phyloP scores from a whole-genome alignment of 2,113 vertebrate genomes.

The Smithornis capensis region DNA sequence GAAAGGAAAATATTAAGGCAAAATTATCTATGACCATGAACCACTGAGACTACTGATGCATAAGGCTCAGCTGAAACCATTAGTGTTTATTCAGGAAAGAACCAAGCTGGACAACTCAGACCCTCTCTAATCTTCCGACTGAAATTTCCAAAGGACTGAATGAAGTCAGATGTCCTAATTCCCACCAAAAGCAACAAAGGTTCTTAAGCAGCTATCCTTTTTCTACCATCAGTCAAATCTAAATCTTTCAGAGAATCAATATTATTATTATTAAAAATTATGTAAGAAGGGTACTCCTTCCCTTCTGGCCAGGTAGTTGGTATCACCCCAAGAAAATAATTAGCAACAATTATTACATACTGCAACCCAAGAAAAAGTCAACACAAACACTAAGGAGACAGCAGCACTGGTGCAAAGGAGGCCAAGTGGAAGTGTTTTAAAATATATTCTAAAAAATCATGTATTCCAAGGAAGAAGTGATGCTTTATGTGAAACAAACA shows the following conservation, averaged over 20 bases:
- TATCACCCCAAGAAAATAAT: background rate
- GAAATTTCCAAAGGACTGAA: background rate
- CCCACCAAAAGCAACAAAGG: fast-evolving
- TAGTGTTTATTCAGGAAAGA: background rate
- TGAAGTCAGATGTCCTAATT: background rate
- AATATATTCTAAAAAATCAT: background rate
- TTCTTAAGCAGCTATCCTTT: background rate
- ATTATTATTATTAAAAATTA: background rate
- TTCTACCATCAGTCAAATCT: background rate
- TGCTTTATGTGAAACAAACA: background rate
- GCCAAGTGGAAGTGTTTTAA: background rate
- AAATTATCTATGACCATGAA: background rate
- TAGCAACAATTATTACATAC: background rate
- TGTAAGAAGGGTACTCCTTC: background rate
- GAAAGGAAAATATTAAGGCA: background rate
- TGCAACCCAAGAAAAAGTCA: background rate
- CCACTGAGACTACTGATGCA: background rate
- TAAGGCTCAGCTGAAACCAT: background rate
- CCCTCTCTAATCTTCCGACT: background rate
- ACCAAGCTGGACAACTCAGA: background rate
- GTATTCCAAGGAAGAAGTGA: background rate
- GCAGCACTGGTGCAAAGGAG: background rate
- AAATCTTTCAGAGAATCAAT: background rate
- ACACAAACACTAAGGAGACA: background rate
- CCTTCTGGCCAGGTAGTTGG: fast-evolving